phyloP scores from a whole-genome alignment of 2,888 invertebrate species.

The Luffia ferchaultella region DNA sequence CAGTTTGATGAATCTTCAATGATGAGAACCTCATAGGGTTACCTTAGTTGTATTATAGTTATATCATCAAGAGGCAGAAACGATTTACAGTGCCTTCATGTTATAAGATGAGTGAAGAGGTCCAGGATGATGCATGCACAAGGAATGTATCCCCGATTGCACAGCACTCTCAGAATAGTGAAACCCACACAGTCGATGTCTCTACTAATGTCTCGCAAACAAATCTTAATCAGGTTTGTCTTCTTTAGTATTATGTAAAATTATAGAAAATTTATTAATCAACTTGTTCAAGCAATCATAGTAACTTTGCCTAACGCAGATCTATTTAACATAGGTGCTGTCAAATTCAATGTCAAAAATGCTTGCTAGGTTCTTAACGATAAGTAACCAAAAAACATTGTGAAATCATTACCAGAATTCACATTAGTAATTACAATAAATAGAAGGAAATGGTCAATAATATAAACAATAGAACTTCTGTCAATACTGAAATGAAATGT shows the following conservation, averaged over 20 bases:
- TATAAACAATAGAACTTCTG: too few species aligned
- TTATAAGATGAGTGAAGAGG: conserved; percentile 54
- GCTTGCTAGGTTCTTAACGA: too few species aligned
- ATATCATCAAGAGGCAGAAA: not conserved
- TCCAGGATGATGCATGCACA: conserved; percentile 41
- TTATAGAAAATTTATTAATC: too few species aligned
- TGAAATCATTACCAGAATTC: too few species aligned
- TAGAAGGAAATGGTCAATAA: too few species aligned
- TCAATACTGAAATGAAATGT: too few species aligned
- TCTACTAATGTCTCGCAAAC: conserved; percentile 37
- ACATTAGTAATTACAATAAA: too few species aligned
- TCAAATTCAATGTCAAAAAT: too few species aligned
- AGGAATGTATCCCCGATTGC: conserved; percentile 26
- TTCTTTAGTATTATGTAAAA: not conserved
- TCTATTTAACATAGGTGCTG: too few species aligned
- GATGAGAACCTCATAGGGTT: conserved; percentile 34
- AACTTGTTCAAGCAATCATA: too few species aligned
- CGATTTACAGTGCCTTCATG: conserved; percentile 15
- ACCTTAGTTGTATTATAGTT: not conserved
- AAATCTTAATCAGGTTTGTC: not conserved
- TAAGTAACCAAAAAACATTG: too few species aligned
- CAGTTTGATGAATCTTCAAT: conserved; percentile 19
- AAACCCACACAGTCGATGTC: conserved; percentile 24
- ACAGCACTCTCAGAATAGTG: conserved; percentile 19
- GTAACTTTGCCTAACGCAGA: too few species aligned